Evolutionary conservation across 2,113 vertebrate genomes (phyloP).

Genomic region (Malaclemys terrapin): DNA sequence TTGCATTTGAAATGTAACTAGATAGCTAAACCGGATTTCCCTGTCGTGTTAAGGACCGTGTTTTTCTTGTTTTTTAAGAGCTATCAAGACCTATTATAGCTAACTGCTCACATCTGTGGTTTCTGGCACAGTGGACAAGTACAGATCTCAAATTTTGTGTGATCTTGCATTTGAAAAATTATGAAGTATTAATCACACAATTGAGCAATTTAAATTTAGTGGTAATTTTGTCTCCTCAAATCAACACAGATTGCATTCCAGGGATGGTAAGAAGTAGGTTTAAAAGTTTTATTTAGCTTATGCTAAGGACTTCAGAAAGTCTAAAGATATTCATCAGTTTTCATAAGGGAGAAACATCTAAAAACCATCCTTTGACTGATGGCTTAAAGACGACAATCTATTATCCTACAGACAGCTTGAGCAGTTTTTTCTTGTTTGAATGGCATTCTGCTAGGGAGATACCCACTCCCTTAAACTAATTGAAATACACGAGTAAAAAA

Average conservation of each 20-base stretch:
- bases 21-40: background rate
- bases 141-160: background rate
- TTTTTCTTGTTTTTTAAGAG: background rate
- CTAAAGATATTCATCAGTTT: background rate
- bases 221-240: background rate
- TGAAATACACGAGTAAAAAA: background rate
- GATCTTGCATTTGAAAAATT: background rate
- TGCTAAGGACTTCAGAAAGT: no score
- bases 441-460: background rate
- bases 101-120: background rate
- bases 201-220: background rate
- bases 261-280: background rate
- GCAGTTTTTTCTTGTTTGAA: background rate
- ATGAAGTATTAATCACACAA: background rate
- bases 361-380: background rate
- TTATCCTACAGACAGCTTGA: background rate
- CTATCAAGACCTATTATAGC: background rate
- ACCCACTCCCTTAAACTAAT: background rate
- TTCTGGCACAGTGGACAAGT: no score
- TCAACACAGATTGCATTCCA: background rate
- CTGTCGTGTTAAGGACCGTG: background rate
- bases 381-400: background rate
- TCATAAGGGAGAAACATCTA: background rate
- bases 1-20: background rate
- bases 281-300: background rate